phyloP scores from a whole-genome alignment of 2,888 invertebrate genomes.

The Platerodrilus igneus region DNA sequence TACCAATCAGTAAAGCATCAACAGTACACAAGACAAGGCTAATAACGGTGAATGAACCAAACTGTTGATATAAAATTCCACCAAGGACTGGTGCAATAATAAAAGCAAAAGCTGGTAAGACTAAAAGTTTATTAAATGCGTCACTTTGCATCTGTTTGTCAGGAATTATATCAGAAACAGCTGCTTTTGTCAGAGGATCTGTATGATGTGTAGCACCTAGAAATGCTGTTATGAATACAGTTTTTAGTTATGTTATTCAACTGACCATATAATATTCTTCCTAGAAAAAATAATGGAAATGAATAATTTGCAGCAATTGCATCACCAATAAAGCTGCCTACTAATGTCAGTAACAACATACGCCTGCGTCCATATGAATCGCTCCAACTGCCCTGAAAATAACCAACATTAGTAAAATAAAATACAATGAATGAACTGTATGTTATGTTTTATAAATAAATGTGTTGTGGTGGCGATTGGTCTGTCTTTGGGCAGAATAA shows the following conservation, averaged over 20 bases:
- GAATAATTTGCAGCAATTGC: slow-evolving; percentile 48
- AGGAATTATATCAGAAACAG: slow-evolving; percentile 56
- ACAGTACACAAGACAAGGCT: slow-evolving; percentile 47
- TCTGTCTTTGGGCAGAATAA: too few relatives aligned
- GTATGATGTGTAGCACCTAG: slow-evolving; percentile 63
- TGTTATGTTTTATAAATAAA: too few relatives aligned
- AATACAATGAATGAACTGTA: too few relatives aligned
- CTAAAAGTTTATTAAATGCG: slow-evolving; percentile 60
- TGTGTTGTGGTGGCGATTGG: too few relatives aligned
- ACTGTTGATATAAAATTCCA: slow-evolving; percentile 54
- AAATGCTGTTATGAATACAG: slow-evolving; percentile 13
- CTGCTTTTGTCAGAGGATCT: slow-evolving; percentile 57
- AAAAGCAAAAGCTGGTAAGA: slow-evolving; percentile 60
- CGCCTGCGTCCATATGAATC: slow-evolving; percentile 55
- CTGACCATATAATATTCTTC: slow-evolving; percentile 54
- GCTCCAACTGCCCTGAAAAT: slow-evolving; percentile 57
- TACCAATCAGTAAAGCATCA: slow-evolving; percentile 53
- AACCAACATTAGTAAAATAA: too few relatives aligned
- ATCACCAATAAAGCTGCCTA: slow-evolving; percentile 51
- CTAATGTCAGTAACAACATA: slow-evolving; percentile 49
- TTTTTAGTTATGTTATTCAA: slow-evolving; percentile 6
- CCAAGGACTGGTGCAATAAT: slow-evolving; percentile 64
- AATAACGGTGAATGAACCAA: slow-evolving; percentile 51
- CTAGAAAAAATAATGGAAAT: slow-evolving; percentile 49
- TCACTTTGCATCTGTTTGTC: slow-evolving; percentile 50